phyloP scores from a whole-genome alignment of 2,113 vertebrate genomes.

The Leptodactylus fuscus region DNA sequence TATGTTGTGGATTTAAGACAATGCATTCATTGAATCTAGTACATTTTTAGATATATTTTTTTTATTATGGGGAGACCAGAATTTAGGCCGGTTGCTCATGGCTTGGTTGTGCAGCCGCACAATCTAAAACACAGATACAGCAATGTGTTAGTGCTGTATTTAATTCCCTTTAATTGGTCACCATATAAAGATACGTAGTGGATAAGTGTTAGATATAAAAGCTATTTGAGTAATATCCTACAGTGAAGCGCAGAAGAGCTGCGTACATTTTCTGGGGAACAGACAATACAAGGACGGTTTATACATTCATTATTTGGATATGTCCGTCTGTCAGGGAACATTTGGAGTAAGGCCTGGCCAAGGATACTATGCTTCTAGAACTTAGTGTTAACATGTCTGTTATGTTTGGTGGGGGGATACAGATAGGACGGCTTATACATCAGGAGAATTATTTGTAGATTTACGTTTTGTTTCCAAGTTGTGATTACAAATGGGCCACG shows the following conservation, averaged over 20 bases:
- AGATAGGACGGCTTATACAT: background rate
- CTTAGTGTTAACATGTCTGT: background rate
- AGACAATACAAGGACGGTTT: constrained; percentile 11
- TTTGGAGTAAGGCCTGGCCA: background rate
- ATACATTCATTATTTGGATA: background rate
- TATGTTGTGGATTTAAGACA: no score
- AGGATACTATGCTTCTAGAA: background rate
- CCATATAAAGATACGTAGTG: constrained; percentile 18
- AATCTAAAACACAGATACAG: no score
- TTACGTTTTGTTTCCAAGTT: background rate
- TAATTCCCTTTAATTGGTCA: background rate
- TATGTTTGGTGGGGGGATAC: background rate
- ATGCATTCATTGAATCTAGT: background rate
- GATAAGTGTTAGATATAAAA: constrained; percentile 22
- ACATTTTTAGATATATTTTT: background rate
- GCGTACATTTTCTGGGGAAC: background rate
- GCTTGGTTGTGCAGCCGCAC: no score
- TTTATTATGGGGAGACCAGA: no score
- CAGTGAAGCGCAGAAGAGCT: background rate
- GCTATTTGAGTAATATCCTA: background rate
- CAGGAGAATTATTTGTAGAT: background rate
- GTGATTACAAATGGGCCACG: background rate
- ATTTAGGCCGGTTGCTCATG: no score
- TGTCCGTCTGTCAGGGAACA: background rate
- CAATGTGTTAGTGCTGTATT: background rate